Conservation (phyloP, 2,113 vertebrate genomes). For the Phrynosoma blainvillii region DNA sequence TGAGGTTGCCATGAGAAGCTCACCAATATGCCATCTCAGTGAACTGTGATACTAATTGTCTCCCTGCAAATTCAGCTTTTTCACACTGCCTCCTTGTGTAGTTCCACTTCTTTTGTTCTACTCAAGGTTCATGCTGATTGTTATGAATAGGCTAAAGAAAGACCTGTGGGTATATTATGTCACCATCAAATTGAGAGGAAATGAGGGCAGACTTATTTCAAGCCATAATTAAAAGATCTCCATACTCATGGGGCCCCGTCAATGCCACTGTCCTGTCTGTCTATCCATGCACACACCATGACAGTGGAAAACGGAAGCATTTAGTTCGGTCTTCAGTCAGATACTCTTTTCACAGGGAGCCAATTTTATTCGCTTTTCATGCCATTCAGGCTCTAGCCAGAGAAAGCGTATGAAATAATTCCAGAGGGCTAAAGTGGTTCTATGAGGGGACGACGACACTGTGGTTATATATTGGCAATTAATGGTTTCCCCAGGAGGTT, state of each 20-base stretch:
- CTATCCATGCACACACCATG: neutral
- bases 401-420: constrained; percentile 54
- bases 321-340: constrained; percentile 50
- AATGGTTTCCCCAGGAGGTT: constrained; percentile 61
- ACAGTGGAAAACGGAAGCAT: constrained; percentile 29
- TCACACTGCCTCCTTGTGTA: neutral
- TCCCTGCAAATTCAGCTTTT: neutral
- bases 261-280: neutral
- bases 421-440: constrained; percentile 52
- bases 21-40: neutral
- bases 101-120: neutral
- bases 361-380: constrained; percentile 52
- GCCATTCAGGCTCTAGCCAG: constrained; percentile 34
- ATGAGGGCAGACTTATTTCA: constrained; percentile 32
- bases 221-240: constrained; percentile 39
- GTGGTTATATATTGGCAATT: constrained; percentile 57
- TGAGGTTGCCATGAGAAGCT: neutral
- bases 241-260: constrained; percentile 1
- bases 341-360: constrained; percentile 59
- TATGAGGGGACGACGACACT: constrained; percentile 46
- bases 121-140: neutral
- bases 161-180: rapidly evolving
- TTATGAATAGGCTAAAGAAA: constrained; percentile 27
- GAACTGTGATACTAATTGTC: neutral
- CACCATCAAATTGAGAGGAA: constrained; percentile 21